Evolutionary conservation across 2,888 invertebrate species (phyloP), one percentile per base, ranked within the genome.

Genomic region (Andrena minutula): DNA sequence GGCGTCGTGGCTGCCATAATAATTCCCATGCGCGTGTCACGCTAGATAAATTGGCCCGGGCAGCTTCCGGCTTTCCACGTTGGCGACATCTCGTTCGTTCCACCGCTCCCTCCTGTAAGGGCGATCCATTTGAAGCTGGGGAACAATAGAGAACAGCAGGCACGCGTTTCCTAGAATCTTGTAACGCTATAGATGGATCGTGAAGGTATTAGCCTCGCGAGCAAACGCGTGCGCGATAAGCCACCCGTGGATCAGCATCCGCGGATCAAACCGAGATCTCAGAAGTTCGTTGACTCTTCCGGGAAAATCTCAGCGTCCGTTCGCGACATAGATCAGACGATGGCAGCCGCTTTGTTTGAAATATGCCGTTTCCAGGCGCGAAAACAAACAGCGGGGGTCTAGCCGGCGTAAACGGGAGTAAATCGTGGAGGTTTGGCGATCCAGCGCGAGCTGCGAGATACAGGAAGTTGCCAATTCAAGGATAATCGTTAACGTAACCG

Each of bases 31-130:
- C 49, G 16, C 64, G 63, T 32, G 73, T 64, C 72, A 68, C 61
- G 30, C 60, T 61, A 70, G 66, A 32, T 79, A 77, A 89, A 90
- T 89, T 88, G 85, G 88, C 83, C 84, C 81, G 80, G 82, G 83
- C 78, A 75, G 81, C 71, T 84, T 85, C 64, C 83, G 79, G 81
- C 87, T 89, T 88, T 85, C 86, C 83, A 47, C 26, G 32, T 4
- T 6, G 32, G 20, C 49, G 26, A 12, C 26, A 8, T 47, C 32
- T 51, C 32, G 56, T 66, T 20, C 20, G 32, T 41, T 16, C 5
- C 16, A 2, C 12, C 56, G 41, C 20, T n/a, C 4, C 56, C 12
- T 56, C 1, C 4, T 7, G 49, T 16, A 6, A 63, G 10, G 35
- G 64, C 61, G 53, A 69, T 63, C 60, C 72, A 58, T 16, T 56